Evolutionary conservation across 2,113 vertebrate species (phyloP), one percentile per base, ranked within the genome.

Genomic region (Xenopus laevis): DNA sequence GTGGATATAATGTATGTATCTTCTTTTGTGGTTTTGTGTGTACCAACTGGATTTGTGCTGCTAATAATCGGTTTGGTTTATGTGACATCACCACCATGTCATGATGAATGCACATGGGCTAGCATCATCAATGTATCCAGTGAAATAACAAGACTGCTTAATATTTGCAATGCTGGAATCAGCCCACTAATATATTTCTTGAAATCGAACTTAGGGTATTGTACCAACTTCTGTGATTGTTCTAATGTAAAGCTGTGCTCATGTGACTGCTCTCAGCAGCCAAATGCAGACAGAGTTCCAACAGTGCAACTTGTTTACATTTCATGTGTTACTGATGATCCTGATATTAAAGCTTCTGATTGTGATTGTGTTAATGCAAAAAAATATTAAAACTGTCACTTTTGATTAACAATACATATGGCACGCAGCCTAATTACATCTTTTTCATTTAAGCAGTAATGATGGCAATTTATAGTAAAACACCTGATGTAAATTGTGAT

Each of bases 141-240:
- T 65, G 71, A 72, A 30, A 65, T 20, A 20, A 12, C 10, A 27
- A 72, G 71, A 47, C 27, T 72, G 16, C 50, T 72, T 44, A 65
- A 72, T 62, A 21, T 65, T 16, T 65, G 50, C 17, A 65, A 65
- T 72, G 71, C 71, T 65, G 16, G 53, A 18, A 53, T 72, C 11
- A 65, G 71, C 30, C 71, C 71, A 53, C 61, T 72, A 7, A 65
- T 72, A 55, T 72, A 72, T 47, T 12, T 72, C 16, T 55, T 60
- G 65, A 72, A 44, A 52, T 72, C 63, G 4, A 55, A 45, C 30
- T 10, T 64, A 30, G 61, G 27, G 12, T 46, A 13, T 30, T 64
- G 27, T 12, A 72, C 17, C 17, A 72, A 50, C n/a, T 27, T 72
- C n/a, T 72, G 71, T 57, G 47, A 65, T 27, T 72, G 71, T 13